Evolutionary conservation across 2,888 invertebrate species (phyloP), one percentile per base, ranked within the genome.

Genomic region (Euzetes globulus): DNA sequence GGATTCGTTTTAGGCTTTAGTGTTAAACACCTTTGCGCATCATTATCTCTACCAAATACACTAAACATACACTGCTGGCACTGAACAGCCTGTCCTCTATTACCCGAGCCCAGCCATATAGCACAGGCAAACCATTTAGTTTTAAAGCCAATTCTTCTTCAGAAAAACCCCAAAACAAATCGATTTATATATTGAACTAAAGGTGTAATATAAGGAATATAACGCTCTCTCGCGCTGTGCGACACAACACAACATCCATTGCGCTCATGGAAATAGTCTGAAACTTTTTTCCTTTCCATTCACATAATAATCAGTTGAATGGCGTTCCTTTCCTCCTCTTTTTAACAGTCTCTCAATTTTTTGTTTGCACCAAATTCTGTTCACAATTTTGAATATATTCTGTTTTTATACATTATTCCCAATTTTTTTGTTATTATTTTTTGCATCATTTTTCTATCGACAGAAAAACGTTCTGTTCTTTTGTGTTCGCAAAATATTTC

Each of bases 21-120:
- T 60, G 60, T 60, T 60, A 60, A 60, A 33, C 60, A 60, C 60
- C 60, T 60, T 60, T 60, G n/a, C 27, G 60, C 27, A 19, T 60
- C 60, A 60, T 60, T 60, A 60, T 60, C 60, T 60, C 17, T 5
- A 27, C 27, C 60, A 33, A 29, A 60, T 55, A 55, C 25, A 55
- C 55, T 55, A 25, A 55, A 55, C 27, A 60, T 33, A 29, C 13
- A 60, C 60, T 29, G 13, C 27, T 60, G 33, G 33, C 29, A 6
- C 29, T 55, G 33, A 11, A n/a, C 15, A 22, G n/a, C 60, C 22
- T 17, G 22, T 11, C 33, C 19, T 25, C n/a, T 11, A n/a, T n/a
- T 25, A 55, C 55, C 55, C 47, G 47, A 15, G 7, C 13, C 47
- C 17, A 55, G 9, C 3, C n/a, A 4, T n/a, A n/a, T 13, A 13